phyloP scores from a whole-genome alignment of 2,797 vertebrate species.

The Gila robusta region DNA sequence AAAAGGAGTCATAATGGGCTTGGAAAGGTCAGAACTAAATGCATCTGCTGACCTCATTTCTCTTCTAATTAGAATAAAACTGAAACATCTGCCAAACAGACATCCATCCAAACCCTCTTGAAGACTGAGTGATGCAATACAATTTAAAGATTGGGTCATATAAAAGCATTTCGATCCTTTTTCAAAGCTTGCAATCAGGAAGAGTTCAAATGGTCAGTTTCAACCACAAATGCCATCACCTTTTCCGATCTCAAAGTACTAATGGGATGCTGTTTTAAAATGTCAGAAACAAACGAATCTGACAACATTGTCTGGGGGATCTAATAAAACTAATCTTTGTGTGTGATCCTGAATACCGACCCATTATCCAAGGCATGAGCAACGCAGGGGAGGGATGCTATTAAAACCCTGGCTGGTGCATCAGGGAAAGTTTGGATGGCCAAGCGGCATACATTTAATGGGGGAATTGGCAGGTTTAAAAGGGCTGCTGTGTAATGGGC shows the following conservation, averaged over 20 bases:
- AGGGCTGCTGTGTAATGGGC: neutral
- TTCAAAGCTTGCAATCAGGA: neutral
- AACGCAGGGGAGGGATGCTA: neutral
- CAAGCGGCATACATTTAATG: conserved; percentile 16
- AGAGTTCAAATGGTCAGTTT: neutral
- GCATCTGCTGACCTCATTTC: conserved; percentile 19
- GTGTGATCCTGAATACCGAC: conserved; percentile 35
- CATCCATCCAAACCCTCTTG: neutral
- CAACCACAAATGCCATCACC: neutral
- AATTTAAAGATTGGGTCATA: neutral
- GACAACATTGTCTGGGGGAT: neutral
- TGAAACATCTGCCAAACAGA: conserved; percentile 20
- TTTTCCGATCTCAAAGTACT: conserved; percentile 17
- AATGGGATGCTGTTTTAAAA: conserved; percentile 26
- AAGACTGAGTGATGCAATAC: neutral
- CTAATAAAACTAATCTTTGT: conserved; percentile 29
- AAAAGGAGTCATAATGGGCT: conserved; percentile 17
- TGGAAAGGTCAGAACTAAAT: conserved; percentile 45
- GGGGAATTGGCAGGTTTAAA: conserved; percentile 15
- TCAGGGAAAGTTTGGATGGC: conserved; percentile 12
- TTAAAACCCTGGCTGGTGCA: conserved; percentile 28
- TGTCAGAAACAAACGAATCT: conserved; percentile 16
- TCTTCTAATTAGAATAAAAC: conserved; percentile 18
- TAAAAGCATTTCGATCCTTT: neutral
- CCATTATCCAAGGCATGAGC: conserved; percentile 16